These are phyloP conservation scores for Cydia strobilella DNA, from an alignment of 1,140 invertebrate species.

Conservation along the genomic window DNA sequence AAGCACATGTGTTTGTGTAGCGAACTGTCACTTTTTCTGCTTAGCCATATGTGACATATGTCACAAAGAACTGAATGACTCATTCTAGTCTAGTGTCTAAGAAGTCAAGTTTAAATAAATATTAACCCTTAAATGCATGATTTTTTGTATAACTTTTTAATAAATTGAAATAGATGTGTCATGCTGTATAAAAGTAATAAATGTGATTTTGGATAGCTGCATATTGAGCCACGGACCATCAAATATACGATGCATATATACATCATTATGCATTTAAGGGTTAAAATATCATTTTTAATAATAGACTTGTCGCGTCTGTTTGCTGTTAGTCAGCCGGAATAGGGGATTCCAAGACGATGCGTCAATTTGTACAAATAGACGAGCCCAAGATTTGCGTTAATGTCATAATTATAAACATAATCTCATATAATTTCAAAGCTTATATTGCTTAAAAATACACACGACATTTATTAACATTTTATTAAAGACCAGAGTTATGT, in stretches of 20 bases:
- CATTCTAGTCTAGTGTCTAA: not conserved
- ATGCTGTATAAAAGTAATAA: too few relatives aligned
- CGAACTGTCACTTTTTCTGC: not conserved
- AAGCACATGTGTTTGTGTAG: too few relatives aligned
- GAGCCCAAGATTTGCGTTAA: not conserved
- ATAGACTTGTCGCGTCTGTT: not conserved
- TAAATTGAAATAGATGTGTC: too few relatives aligned
- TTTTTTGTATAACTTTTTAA: too few relatives aligned
- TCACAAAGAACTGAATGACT: not conserved
- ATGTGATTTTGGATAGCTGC: too few relatives aligned
- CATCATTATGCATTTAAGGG: too few relatives aligned
- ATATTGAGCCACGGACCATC: too few relatives aligned
- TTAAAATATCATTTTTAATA: conserved; percentile 9
- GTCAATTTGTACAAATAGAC: conserved; percentile 11
- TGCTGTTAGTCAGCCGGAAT: conserved; percentile 24
- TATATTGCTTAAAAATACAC: not conserved
- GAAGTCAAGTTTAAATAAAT: conserved; percentile 21
- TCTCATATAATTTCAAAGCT: not conserved
- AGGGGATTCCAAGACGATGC: not conserved
- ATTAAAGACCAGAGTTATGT: too few relatives aligned
- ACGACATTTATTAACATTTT: not conserved
- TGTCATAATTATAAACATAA: not conserved
- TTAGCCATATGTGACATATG: not conserved
- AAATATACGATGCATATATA: too few relatives aligned
- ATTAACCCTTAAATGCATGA: too few relatives aligned